These are phyloP conservation scores for Plagiodera versicolora DNA, from an alignment of 2,888 invertebrate species.

Conservation along the genomic window DNA sequence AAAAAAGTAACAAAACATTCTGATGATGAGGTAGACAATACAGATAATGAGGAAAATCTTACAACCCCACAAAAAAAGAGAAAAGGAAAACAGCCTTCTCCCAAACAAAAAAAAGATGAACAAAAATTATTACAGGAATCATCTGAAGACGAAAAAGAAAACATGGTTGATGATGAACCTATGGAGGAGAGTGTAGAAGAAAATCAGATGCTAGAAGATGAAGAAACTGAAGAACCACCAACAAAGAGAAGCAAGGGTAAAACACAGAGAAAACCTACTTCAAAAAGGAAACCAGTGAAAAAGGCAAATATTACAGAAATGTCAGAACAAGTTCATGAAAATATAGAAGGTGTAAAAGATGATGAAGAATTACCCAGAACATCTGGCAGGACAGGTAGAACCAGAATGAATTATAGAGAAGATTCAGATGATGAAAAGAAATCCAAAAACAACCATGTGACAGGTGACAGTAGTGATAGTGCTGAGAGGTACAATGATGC, in stretches of 20 bases:
- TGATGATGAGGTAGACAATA: constrained; percentile 15
- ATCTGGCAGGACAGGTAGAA: constrained; percentile 4
- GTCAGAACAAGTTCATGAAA: not conserved
- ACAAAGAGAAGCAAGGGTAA: not conserved
- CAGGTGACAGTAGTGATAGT: constrained; percentile 18
- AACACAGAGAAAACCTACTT: not conserved
- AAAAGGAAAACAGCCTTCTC: not conserved
- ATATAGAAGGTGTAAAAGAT: not conserved
- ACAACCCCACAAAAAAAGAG: constrained; percentile 14
- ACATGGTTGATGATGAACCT: constrained; percentile 13
- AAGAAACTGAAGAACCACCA: not conserved
- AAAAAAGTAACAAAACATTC: constrained; percentile 14
- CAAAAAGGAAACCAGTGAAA: not conserved
- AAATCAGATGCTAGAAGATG: not conserved
- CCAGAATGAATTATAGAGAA: constrained; percentile 12
- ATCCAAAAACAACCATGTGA: constrained; percentile 10
- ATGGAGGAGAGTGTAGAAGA: not conserved
- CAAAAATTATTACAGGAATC: not conserved
- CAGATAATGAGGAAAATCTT: constrained; percentile 10
- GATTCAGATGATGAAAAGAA: constrained; percentile 1
- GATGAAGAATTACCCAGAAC: constrained; percentile 2
- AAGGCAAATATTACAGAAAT: not conserved
- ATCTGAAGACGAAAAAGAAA: constrained; percentile 22
- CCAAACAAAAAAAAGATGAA: constrained; percentile 2
- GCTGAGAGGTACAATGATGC: constrained; percentile 31